Base-by-base conservation (phyloP, 92 coral and sea anemone genomes). In the Scolanthus callimorphus region DNA sequence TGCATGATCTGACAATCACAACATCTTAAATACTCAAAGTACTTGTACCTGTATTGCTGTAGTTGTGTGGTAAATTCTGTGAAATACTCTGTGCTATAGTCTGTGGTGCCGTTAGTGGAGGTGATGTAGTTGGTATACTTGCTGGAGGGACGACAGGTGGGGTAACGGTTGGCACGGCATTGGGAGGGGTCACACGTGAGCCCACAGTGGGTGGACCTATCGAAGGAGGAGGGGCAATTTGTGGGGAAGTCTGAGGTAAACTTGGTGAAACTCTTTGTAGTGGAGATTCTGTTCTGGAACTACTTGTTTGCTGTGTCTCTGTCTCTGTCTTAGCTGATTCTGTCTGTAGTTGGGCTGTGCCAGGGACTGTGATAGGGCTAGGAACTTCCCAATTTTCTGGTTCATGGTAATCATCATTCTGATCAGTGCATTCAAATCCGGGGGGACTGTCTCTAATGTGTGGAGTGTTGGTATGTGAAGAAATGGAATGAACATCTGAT, bases 351-450 rank as follows among this genome's bases (percentile, higher is more conserved):
- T 45, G 49, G 23, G 25, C 26, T 20, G 60, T 29, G 47, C 27
- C 70, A 24, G 2, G 39, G 10, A 13, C 47, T 58, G 67, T 21
- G 19, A 39, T 13, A 45, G 65, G 24, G 47, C 31, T 45, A 11
- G 39, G 28, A 8, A 31, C 38, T 22, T 60, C 77, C 76, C 76
- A 69, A 22, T 49, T 41, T 39, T 70, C 77, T 3, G 49, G 51
- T 45, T 70, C 67, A 63, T 60, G 55, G 31, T 34, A 59, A 20
- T 31, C 25, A 4, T 11, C 60, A 45, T 58, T 57, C 51, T 69
- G 57, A 29, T 39, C 47, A 19, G 25, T 41, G 19, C 20, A 17
- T 2, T 68, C 65, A 55, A 55, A 68, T 15, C 65, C 57, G 19
- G 75, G 43, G 11, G 75, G 49, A 50, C 47, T 43, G 30, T 29